Percentiles rank a stretch among this genome's conserved stretches.
phyloP scores from a whole-genome alignment of 2,888 invertebrate genomes.

The Cynaeus angustus region DNA sequence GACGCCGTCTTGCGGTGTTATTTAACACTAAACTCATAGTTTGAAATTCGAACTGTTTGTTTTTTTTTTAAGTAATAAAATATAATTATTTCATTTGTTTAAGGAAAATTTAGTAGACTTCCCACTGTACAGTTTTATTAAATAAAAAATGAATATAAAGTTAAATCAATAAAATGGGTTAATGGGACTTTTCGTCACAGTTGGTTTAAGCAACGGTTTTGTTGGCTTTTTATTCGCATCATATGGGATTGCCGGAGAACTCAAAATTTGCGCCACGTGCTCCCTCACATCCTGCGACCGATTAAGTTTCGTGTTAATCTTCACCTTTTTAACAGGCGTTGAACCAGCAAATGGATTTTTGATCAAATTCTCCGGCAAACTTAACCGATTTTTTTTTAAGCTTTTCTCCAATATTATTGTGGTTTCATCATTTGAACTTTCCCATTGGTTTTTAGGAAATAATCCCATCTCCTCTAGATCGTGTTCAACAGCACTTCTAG shows the following conservation, averaged over 20 bases:
- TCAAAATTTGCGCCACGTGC: constrained; percentile 80
- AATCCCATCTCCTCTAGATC: neutral
- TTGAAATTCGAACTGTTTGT: too few species aligned
- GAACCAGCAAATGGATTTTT: constrained; percentile 45
- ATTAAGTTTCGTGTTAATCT: constrained; percentile 82
- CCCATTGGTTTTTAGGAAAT: constrained; percentile 17
- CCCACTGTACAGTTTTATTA: neutral
- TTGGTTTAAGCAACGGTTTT: constrained; percentile 83
- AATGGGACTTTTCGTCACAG: constrained; percentile 78
- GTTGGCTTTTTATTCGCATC: constrained; percentile 81
- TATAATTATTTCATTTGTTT: too few species aligned
- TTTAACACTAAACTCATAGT: too few species aligned
- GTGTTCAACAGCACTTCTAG: too few species aligned
- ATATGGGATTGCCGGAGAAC: constrained; percentile 84
- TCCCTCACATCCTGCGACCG: constrained; percentile 82
- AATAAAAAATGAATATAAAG: neutral
- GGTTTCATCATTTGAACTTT: constrained; percentile 42
- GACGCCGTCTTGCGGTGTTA: too few species aligned
- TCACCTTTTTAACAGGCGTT: constrained; percentile 77
- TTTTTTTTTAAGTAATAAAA: too few species aligned
- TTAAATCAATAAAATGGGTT: constrained; percentile 79
- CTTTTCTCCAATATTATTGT: constrained; percentile 39
- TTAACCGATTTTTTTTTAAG: constrained; percentile 40
- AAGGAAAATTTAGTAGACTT: too few species aligned
- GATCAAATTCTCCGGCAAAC: constrained; percentile 56